These are phyloP conservation scores for Ophraella communa DNA, from an alignment of 2,888 invertebrate genomes.

Conservation along the genomic window DNA sequence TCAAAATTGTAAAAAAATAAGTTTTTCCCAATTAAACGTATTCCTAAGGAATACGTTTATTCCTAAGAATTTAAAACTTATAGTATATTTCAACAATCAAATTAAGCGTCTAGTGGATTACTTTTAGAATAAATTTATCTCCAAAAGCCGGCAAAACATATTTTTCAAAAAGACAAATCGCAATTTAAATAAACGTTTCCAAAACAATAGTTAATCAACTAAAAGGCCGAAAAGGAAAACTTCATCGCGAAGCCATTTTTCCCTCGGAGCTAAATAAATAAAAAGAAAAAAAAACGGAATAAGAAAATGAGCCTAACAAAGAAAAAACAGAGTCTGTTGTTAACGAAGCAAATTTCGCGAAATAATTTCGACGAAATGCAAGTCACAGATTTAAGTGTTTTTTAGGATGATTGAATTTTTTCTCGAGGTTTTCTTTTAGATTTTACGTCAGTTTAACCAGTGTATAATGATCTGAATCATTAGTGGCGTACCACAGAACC, in stretches of 20 bases:
- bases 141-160: too few relatives aligned
- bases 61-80: too few relatives aligned
- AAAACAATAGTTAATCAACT: constrained; percentile 7
- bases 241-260: constrained; percentile 20
- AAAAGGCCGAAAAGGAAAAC: constrained; percentile 1
- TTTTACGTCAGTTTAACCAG: constrained; percentile 26
- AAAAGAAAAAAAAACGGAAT: constrained; percentile 19
- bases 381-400: constrained; percentile 34
- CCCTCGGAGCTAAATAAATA: constrained; percentile 18
- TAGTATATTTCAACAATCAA: too few relatives aligned
- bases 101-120: too few relatives aligned
- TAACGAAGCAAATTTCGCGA: constrained; percentile 30
- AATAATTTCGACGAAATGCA: constrained; percentile 27
- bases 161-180: neutral
- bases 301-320: constrained; percentile 12
- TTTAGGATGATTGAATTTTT: constrained; percentile 42
- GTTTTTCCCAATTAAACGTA: too few relatives aligned
- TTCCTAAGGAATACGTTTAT: too few relatives aligned
- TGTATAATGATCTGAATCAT: constrained; percentile 52
- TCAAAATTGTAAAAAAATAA: too few relatives aligned
- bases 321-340: constrained; percentile 20
- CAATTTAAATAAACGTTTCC: neutral
- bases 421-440: constrained; percentile 21
- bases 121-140: too few relatives aligned
- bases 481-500: constrained; percentile 43